These are phyloP conservation scores for Willisornis vidua DNA, from an alignment of 2,113 vertebrate species.

Conservation along the genomic window DNA sequence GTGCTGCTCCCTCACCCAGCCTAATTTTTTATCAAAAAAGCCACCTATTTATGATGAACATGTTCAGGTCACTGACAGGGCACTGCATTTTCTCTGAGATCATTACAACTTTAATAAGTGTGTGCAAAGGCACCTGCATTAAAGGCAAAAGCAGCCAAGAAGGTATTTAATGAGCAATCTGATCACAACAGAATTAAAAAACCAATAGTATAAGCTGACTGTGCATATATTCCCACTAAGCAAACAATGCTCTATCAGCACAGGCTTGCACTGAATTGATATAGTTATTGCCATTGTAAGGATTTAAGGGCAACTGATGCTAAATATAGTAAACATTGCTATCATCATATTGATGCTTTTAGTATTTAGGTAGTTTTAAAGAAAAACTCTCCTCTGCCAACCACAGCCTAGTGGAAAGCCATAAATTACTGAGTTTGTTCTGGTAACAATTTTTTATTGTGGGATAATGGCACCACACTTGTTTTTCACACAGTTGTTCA, in stretches of 20 bases:
- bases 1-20: too few relatives aligned
- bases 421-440: not conserved
- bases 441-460: not conserved
- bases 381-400: not conserved
- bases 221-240: not conserved
- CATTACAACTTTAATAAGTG: too few relatives aligned
- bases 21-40: too few relatives aligned
- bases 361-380: not conserved
- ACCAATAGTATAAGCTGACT: not conserved
- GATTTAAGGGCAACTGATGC: not conserved
- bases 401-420: not conserved
- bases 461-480: not conserved
- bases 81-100: too few relatives aligned
- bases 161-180: not conserved
- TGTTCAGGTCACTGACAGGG: too few relatives aligned
- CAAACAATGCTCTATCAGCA: not conserved
- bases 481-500: not conserved
- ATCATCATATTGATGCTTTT: not conserved
- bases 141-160: not conserved
- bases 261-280: not conserved
- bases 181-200: not conserved
- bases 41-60: too few relatives aligned
- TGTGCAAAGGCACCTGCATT: too few relatives aligned
- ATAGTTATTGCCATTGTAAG: not conserved
- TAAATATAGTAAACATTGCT: not conserved